Conservation (phyloP, 2,797 vertebrate genomes). For the Pelochelys cantorii region DNA sequence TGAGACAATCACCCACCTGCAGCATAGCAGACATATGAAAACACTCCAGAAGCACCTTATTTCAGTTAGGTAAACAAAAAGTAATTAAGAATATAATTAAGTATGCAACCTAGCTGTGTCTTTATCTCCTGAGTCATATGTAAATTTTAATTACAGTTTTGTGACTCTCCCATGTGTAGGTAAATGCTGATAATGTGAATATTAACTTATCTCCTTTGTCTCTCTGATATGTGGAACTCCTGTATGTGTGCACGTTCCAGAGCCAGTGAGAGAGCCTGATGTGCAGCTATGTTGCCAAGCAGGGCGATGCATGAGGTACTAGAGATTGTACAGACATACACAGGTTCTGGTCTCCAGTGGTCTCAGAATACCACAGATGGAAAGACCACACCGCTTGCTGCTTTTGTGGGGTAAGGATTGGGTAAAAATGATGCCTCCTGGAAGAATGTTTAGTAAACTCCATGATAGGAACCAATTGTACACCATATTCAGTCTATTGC, state of each 20-base stretch:
- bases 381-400: not conserved
- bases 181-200: not conserved
- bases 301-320: not conserved
- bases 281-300: not conserved
- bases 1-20: not conserved
- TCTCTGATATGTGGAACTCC: not conserved
- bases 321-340: not conserved
- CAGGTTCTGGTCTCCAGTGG: not conserved
- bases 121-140: not conserved
- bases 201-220: not conserved
- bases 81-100: not conserved
- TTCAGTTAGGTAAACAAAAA: not conserved
- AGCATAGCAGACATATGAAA: not conserved
- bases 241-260: not conserved
- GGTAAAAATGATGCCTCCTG: not conserved
- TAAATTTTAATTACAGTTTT: not conserved
- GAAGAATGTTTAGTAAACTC: not conserved
- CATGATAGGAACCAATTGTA: accelerated
- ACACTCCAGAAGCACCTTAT: not conserved
- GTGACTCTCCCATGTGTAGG: not conserved
- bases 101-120: not conserved
- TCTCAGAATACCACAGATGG: not conserved
- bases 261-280: not conserved
- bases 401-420: not conserved
- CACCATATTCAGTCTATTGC: accelerated